Evolutionary conservation across 2,888 invertebrate genomes (phyloP).

Genomic region (Troides aeacus): DNA sequence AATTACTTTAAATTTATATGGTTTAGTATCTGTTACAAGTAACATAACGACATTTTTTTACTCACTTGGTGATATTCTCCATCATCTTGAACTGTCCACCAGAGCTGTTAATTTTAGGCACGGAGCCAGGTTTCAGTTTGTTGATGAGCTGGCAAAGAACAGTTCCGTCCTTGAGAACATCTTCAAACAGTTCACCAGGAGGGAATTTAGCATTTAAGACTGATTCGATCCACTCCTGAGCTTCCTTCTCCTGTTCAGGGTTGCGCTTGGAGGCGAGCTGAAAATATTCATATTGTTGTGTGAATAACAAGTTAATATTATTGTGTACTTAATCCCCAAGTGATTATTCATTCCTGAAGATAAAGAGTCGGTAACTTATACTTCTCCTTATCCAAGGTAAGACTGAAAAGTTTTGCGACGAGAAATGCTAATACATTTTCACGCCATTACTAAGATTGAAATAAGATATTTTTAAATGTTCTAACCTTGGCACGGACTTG

Average conservation of each 20-base stretch:
- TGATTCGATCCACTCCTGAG: conserved; percentile 94
- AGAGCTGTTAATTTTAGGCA: conserved; percentile 94
- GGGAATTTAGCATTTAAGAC: conserved; percentile 94
- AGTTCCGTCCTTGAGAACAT: conserved; percentile 94
- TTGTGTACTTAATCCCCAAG: not conserved
- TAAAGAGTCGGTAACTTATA: not conserved
- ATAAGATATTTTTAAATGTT: conserved; percentile 36
- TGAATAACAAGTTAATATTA: conserved; percentile 13
- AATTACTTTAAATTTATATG: not conserved
- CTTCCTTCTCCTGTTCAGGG: conserved; percentile 90
- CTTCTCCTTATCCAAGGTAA: not conserved
- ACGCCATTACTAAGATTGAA: conserved; percentile 13
- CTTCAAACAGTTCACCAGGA: conserved; percentile 89
- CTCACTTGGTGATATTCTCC: conserved; percentile 98
- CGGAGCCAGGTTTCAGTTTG: conserved; percentile 92
- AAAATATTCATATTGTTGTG: conserved; percentile 13
- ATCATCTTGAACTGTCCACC: conserved; percentile 99
- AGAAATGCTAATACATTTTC: conserved; percentile 9
- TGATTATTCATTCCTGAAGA: not conserved
- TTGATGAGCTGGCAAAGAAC: conserved; percentile 97
- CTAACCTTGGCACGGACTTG: conserved; percentile 94
- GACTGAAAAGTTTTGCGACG: not conserved
- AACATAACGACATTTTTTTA: conserved; percentile 33
- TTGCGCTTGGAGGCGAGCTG: conserved; percentile 92
- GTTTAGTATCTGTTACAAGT: not conserved